Evolutionary conservation across 2,113 vertebrate genomes (phyloP), one percentile per base, ranked within the genome.

Genomic region (Sinocyclocheilus maitianheensis): DNA sequence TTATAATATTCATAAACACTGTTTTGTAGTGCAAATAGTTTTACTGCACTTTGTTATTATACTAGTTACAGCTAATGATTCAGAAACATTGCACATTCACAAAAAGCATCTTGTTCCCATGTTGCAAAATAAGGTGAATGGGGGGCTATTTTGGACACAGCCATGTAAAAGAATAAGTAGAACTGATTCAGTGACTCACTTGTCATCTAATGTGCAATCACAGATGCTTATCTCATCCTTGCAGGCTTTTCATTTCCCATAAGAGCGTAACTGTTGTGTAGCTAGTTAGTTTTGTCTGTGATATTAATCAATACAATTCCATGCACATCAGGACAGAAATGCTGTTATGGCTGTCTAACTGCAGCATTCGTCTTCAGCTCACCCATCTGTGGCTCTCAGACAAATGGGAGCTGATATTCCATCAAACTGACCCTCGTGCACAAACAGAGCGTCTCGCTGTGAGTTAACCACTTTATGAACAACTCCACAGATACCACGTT

Each of bases 401-500:
- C 79, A 81, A 43, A 43, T 20, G 37, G 13, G 22, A 81, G 37
- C 24, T 30, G 62, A 67, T 67, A 67, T 65, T 81, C 16, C 37
- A 81, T 81, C 79, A 81, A 77, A 55, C 76, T 53, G 76, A 77
- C 48, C 48, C 24, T 77, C 4, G 40, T 46, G 62, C 79, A 30
- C 79, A 51, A 67, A 81, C 58, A 8, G 24, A 77, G 26, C 22
- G 7, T 62, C 78, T 80, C 58, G 5, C 78, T 40, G 77, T 37
- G 53, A 78, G 18, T 78, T 58, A 78, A 78, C 51, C 78, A 62
- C 79, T 81, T 51, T 26, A 81, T 81, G 43, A 81, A 81, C 79
- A 82, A 34, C 18, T 82, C 46, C 43, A 46, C 40, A 24, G 62
- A 55, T 34, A 37, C 46, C 82, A 1, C 69, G 12, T 74, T 84